Percentiles rank a stretch among this genome's conserved stretches.
Conservation (phyloP, 1,140 invertebrate species). For the Bursaphelenchus mucronatus region DNA sequence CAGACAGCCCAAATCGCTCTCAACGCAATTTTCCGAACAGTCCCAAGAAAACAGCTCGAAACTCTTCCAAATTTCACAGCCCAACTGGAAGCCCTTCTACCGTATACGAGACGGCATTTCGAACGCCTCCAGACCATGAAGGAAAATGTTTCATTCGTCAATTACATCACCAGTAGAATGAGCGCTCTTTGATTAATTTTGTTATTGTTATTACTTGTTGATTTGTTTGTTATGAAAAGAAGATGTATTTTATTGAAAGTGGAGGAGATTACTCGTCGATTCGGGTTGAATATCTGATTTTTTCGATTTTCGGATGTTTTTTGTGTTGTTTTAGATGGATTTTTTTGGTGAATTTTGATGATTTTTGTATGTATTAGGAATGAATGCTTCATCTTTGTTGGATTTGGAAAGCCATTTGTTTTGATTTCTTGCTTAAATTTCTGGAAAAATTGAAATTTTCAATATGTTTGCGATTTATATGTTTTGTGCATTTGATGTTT, state of each 20-base stretch:
- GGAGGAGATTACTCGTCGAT: too few species aligned
- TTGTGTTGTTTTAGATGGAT: conserved; percentile 33
- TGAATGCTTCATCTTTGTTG: too few species aligned
- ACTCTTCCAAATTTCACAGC: conserved; percentile 43
- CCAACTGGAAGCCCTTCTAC: conserved; percentile 48
- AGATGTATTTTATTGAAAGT: too few species aligned
- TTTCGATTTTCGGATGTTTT: not conserved
- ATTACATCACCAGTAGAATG: conserved; percentile 45
- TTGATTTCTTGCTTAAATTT: too few species aligned
- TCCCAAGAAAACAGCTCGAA: conserved; percentile 44
- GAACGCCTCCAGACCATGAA: conserved; percentile 43
- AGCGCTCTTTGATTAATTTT: conserved; percentile 21
- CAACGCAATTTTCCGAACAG: conserved; percentile 37
- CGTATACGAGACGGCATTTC: conserved; percentile 54
- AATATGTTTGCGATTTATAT: conserved; percentile 5
- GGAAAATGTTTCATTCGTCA: conserved; percentile 34
- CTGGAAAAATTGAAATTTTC: conserved; percentile 24
- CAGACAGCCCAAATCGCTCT: conserved; percentile 46
- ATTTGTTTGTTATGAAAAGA: too few species aligned
- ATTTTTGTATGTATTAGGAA: not conserved
- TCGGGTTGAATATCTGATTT: too few species aligned
- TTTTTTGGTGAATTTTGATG: conserved; percentile 35
- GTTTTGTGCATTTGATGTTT: conserved; percentile 11
- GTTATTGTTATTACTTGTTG: too few species aligned
- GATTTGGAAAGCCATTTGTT: too few species aligned